phyloP scores from a whole-genome alignment of 2,797 vertebrate species.

The Myripristis jacobus region DNA sequence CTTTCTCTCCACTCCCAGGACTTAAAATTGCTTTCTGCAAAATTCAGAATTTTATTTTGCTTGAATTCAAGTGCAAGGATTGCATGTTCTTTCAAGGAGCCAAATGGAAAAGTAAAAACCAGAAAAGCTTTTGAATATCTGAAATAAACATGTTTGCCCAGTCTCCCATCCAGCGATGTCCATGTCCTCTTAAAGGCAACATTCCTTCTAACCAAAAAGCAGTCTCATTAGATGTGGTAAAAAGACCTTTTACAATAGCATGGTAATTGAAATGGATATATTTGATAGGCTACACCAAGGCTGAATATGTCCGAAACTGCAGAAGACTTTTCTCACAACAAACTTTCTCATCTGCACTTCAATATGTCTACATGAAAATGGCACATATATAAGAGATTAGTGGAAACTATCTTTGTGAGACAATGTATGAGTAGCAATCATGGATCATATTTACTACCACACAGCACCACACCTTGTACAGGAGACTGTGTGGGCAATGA shows the following conservation, averaged over 20 bases:
- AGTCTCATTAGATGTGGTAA: conserved; percentile 50
- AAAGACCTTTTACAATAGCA: conserved; percentile 42
- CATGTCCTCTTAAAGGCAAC: conserved; percentile 49
- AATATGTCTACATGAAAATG: conserved; percentile 6
- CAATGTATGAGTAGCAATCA: too few relatives aligned
- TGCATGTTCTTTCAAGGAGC: conserved; percentile 58
- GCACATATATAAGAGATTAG: not conserved
- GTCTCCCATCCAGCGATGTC: conserved; percentile 36
- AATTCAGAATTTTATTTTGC: conserved; percentile 62
- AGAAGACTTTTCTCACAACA: conserved; percentile 24
- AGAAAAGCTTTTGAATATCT: conserved; percentile 56
- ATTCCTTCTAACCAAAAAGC: conserved; percentile 46
- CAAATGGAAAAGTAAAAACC: conserved; percentile 66
- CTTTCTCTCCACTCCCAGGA: conserved; percentile 68
- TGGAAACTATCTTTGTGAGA: conserved; percentile 8
- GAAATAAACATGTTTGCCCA: conserved; percentile 55
- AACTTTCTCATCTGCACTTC: conserved; percentile 31
- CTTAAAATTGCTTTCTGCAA: conserved; percentile 67
- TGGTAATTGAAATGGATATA: conserved; percentile 47
- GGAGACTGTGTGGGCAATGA: not conserved
- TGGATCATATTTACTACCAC: not conserved
- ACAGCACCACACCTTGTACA: conserved; percentile 6
- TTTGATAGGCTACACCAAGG: conserved; percentile 41
- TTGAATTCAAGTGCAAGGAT: conserved; percentile 63
- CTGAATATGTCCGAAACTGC: conserved; percentile 37